These are phyloP conservation scores for Drosophila picticornis DNA, from an alignment of 2,888 invertebrate genomes.

Conservation along the genomic window DNA sequence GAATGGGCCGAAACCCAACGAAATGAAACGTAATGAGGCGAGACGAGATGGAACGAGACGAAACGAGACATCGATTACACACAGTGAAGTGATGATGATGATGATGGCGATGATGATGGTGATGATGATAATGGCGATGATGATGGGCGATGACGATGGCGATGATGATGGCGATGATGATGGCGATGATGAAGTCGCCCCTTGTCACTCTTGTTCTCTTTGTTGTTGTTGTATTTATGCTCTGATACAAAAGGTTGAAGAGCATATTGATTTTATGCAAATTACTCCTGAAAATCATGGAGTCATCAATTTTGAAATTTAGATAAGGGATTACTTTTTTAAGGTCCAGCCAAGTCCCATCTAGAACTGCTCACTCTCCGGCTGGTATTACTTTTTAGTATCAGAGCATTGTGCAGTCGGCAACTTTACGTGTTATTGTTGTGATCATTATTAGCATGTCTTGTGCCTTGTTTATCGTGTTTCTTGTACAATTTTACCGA, in stretches of 20 bases:
- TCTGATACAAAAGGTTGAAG: neutral
- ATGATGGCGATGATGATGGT: too few relatives aligned
- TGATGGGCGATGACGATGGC: neutral
- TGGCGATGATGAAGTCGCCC: slow-evolving; percentile 35
- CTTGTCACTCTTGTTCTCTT: neutral
- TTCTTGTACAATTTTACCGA: slow-evolving; percentile 21
- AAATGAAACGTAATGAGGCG: slow-evolving; percentile 1
- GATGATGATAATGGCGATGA: too few relatives aligned
- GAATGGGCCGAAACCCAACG: slow-evolving; percentile 11
- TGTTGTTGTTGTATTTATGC: neutral
- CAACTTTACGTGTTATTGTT: slow-evolving; percentile 11
- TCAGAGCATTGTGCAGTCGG: neutral
- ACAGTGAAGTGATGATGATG: slow-evolving; percentile 58
- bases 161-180: neutral
- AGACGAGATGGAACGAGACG: neutral
- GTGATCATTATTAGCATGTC: slow-evolving; percentile 60
- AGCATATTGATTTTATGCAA: neutral
- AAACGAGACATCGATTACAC: slow-evolving; percentile 48
- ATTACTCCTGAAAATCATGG: neutral
- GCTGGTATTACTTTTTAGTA: neutral
- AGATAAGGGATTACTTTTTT: neutral
- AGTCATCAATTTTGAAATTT: neutral
- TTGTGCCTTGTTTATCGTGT: slow-evolving; percentile 12
- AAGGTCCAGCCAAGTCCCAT: too few relatives aligned
- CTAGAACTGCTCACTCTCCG: neutral